Evolutionary conservation across 2,888 invertebrate genomes (phyloP).

Genomic region (Gymnoscelis rufifasciata): DNA sequence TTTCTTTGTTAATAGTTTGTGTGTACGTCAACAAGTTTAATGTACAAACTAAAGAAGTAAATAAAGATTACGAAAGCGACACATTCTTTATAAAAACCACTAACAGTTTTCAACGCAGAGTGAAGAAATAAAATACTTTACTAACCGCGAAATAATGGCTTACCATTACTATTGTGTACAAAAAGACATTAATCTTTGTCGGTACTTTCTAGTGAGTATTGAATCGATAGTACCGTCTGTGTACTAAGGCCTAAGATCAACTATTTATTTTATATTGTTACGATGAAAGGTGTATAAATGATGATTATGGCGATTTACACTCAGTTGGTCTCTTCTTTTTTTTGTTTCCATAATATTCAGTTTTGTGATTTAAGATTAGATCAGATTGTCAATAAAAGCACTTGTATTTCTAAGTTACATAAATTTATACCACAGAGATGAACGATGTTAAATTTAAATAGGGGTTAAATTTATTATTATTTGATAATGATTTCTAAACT

Average conservation of each 20-base stretch:
- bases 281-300: neutral
- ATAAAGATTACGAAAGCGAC: slow-evolving; percentile 14
- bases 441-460: too few relatives aligned
- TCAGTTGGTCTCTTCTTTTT: neutral
- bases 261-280: slow-evolving; percentile 37
- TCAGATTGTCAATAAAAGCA: too few relatives aligned
- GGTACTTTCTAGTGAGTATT: slow-evolving; percentile 37
- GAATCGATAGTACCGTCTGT: slow-evolving; percentile 31
- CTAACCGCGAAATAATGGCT: slow-evolving; percentile 24
- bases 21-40: too few relatives aligned
- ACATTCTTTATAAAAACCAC: slow-evolving; percentile 10
- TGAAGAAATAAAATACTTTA: slow-evolving; percentile 23
- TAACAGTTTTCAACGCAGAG: slow-evolving; percentile 14
- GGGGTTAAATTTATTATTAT: too few relatives aligned
- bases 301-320: neutral
- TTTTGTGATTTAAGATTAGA: too few relatives aligned
- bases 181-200: slow-evolving; percentile 38
- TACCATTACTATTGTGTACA: slow-evolving; percentile 37
- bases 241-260: slow-evolving; percentile 38
- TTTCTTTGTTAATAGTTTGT: too few relatives aligned
- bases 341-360: too few relatives aligned
- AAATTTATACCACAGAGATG: too few relatives aligned
- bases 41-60: too few relatives aligned
- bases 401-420: too few relatives aligned
- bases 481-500: too few relatives aligned